Conservation (phyloP, 23 tunicate species). For the Halocynthia aurantium region DNA sequence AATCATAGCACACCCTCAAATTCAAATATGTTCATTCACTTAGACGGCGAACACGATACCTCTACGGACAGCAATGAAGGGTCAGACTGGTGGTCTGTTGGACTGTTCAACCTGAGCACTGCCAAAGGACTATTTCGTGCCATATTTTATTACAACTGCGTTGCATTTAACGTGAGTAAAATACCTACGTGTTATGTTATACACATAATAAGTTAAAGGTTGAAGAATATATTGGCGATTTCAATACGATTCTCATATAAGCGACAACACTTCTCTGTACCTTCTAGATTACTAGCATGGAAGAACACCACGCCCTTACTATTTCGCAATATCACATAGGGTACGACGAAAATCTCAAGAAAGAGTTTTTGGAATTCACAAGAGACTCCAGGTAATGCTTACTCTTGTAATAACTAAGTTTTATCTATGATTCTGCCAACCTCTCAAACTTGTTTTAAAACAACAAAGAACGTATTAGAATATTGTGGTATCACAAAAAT, state of each 20-base stretch:
- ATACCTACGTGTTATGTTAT: neutral
- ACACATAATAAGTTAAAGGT: too few species aligned
- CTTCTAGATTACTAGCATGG: slow-evolving; percentile 80
- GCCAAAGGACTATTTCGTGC: slow-evolving; percentile 92
- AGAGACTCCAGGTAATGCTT: slow-evolving; percentile 13
- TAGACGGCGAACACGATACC: neutral
- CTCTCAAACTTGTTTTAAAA: too few species aligned
- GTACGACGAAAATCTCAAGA: slow-evolving; percentile 13
- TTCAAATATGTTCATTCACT: too few species aligned
- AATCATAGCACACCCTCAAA: too few species aligned
- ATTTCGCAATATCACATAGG: slow-evolving; percentile 74
- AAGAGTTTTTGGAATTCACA: slow-evolving; percentile 71
- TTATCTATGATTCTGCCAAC: too few species aligned
- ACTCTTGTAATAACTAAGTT: too few species aligned
- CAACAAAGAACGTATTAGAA: too few species aligned
- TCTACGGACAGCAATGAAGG: slow-evolving; percentile 17
- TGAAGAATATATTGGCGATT: too few species aligned
- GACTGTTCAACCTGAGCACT: slow-evolving; percentile 37
- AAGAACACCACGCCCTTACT: slow-evolving; percentile 80
- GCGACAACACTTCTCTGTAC: neutral
- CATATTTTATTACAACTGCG: slow-evolving; percentile 83
- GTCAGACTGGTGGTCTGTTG: slow-evolving; percentile 1
- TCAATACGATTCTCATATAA: too few species aligned
- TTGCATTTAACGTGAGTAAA: slow-evolving; percentile 68
- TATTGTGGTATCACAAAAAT: too few species aligned